Percentiles rank a stretch among this genome's conserved stretches.
phyloP scores from a whole-genome alignment of 2,888 invertebrate species.

The Chaitophorus viminalis region DNA sequence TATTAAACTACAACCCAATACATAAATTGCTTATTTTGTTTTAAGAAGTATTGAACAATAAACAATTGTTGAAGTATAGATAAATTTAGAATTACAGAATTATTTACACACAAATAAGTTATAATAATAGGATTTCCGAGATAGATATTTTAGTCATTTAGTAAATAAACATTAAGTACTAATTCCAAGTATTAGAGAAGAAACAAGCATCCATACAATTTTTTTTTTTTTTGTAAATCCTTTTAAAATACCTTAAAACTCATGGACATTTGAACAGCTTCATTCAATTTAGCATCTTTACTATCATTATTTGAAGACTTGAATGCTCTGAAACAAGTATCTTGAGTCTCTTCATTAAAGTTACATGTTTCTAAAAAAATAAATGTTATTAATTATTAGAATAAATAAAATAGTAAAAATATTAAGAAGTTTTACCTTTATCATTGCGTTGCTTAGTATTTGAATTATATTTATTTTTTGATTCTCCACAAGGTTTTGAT shows the following conservation, averaged over 20 bases:
- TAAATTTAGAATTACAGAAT: neutral
- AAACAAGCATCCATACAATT: neutral
- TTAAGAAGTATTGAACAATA: neutral
- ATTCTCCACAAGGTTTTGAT: slow-evolving; percentile 54
- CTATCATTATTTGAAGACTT: slow-evolving; percentile 42
- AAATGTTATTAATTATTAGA: neutral
- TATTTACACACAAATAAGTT: neutral
- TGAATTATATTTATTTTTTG: slow-evolving; percentile 60
- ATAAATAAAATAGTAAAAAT: neutral
- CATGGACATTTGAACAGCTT: slow-evolving; percentile 58
- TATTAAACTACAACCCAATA: no score
- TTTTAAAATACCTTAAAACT: slow-evolving; percentile 28
- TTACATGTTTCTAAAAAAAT: slow-evolving; percentile 41
- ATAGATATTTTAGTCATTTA: neutral
- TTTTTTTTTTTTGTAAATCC: neutral
- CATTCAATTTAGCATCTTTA: slow-evolving; percentile 55
- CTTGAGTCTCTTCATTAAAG: slow-evolving; percentile 57
- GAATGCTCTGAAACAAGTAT: slow-evolving; percentile 55
- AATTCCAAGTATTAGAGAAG: neutral
- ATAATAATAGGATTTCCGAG: neutral
- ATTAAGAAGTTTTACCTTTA: slow-evolving; percentile 40
- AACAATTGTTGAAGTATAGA: neutral
- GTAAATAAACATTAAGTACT: neutral
- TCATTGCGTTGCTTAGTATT: slow-evolving; percentile 51
- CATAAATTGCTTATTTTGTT: no score